Base-by-base conservation (phyloP, 2,797 vertebrate genomes). In the Schizopygopsis pylzovi region DNA sequence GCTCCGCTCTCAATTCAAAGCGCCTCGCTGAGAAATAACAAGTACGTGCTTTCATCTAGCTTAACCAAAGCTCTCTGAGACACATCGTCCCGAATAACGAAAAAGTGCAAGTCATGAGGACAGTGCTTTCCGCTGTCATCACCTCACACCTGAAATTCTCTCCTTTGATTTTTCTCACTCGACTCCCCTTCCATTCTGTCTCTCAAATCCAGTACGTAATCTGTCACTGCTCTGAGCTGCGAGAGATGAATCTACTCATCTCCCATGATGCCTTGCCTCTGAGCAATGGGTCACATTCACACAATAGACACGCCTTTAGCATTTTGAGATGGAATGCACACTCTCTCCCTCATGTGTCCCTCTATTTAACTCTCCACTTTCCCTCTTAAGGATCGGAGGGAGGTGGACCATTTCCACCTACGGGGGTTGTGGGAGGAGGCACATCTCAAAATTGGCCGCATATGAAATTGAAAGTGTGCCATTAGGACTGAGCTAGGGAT, bases 81-180 rank as follows among this genome's bases (percentile, higher is more conserved):
- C 88, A 81, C 71, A 79, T 79, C 20, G 33, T 43, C n/a, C 20
- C 5, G 10, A 54, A 52, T 13, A 11, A 9, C 0, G 4, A n/a
- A 65, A 84, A 91, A 90, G 49, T 88, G 89, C 90, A 91, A 88
- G 88, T 90, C 91, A 91, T 85, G 84, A 85, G 56, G 79, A 67
- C 61, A 25, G 22, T 56, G 72, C 28, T 79, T 81, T 77, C 49
- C 18, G 11, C 25, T 81, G 49, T 79, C 67, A 68, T 81, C 75
- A 56, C 80, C 79, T 71, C 79, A 82, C 72, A 75, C 68, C 54
- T 84, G 59, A 59, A 63, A 68, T 43, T 45, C 25, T 76, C 47
- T 52, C 28, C 49, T 8, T 1, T 25, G 25, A 16, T 70, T 52
- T 81, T 81, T 81, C 45, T 81, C 47, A 70, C 65, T 63, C 76